A percentile compares a stretch with the other conserved stretches of the same genome.
Conservation (phyloP, 35 echinoderm and acorn worm species). For the Heliocidaris erythrogramma region DNA sequence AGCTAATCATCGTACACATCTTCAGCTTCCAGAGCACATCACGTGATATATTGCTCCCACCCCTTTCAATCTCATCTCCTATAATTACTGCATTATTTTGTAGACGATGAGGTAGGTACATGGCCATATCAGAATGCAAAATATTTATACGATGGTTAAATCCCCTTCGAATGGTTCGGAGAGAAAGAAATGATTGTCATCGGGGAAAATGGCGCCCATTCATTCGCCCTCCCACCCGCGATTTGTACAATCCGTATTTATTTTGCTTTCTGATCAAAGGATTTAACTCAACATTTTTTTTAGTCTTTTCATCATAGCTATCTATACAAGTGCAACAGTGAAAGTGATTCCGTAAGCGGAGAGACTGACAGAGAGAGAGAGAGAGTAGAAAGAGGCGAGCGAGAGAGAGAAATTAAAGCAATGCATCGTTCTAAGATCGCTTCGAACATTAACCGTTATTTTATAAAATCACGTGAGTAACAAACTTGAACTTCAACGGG, state of each 20-base stretch:
- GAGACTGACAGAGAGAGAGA: too few relatives aligned
- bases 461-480: too few relatives aligned
- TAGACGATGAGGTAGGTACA: not conserved
- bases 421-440: too few relatives aligned
- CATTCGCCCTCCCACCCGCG: not conserved
- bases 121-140: not conserved
- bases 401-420: too few relatives aligned
- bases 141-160: not conserved
- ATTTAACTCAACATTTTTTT: not conserved
- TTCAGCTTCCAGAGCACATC: not conserved
- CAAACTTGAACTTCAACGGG: too few relatives aligned
- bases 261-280: not conserved
- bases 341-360: too few relatives aligned
- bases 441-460: too few relatives aligned
- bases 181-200: not conserved
- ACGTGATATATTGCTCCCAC: not conserved
- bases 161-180: not conserved
- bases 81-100: slow-evolving; percentile 14
- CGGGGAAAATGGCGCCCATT: not conserved
- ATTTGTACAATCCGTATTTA: not conserved
- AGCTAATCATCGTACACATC: not conserved
- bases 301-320: too few relatives aligned
- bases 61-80: not conserved
- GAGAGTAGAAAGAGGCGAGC: too few relatives aligned
- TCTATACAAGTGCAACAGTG: too few relatives aligned